Percentiles rank a stretch among this genome's conserved stretches.
Conservation (phyloP, 2,888 invertebrate genomes). For the Caenorhabditis sp. region DNA sequence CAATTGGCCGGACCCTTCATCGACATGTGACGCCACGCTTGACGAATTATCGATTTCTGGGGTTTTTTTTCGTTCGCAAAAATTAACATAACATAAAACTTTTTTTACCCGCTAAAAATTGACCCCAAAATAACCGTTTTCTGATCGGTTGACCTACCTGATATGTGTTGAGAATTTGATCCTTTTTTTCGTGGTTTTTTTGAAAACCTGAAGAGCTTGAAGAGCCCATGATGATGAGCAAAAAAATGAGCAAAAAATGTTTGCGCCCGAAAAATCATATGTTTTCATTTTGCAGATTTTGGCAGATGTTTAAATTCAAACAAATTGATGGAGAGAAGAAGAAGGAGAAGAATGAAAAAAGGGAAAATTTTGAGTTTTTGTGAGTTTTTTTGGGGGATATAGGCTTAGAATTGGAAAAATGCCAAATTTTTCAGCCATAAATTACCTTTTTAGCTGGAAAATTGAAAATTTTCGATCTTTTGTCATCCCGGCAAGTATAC, state of each 20-base stretch:
- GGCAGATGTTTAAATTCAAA: constrained; percentile 10
- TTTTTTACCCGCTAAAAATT: not conserved
- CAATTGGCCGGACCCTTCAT: constrained; percentile 45
- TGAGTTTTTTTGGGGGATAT: not conserved
- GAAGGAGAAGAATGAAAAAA: constrained; percentile 25
- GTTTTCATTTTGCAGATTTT: constrained; percentile 8
- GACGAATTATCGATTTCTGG: constrained; percentile 41
- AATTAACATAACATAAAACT: not conserved
- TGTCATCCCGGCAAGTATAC: no score
- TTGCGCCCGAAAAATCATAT: constrained; percentile 18
- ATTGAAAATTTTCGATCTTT: no score
- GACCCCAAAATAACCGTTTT: no score
- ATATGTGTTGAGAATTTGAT: constrained; percentile 41
- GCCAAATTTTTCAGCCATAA: no score
- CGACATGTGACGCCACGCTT: constrained; percentile 49
- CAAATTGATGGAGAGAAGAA: constrained; percentile 8
- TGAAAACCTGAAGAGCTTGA: constrained; percentile 11
- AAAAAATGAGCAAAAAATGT: not conserved
- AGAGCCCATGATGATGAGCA: constrained; percentile 20
- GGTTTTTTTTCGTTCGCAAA: constrained; percentile 7
- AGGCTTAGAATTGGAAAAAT: not conserved
- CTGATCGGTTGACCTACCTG: no score
- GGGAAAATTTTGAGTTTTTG: constrained; percentile 2
- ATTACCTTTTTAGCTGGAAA: no score
- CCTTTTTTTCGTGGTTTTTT: constrained; percentile 11